Evolutionary conservation across 2,113 vertebrate genomes (phyloP), one percentile per base, ranked within the genome.

Genomic region (Mastomys natalensis): DNA sequence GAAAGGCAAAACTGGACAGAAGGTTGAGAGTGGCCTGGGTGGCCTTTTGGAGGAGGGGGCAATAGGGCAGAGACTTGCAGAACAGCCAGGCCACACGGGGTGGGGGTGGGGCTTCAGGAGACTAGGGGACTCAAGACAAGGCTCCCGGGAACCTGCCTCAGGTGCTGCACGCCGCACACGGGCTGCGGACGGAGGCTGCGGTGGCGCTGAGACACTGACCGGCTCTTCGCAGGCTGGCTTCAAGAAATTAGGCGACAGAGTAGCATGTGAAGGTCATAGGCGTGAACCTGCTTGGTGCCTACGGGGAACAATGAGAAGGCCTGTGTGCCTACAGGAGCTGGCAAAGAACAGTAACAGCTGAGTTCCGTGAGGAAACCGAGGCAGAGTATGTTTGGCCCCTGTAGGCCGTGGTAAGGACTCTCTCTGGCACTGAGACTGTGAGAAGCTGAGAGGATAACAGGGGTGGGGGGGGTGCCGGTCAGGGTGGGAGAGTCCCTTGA

Each of bases 201-300:
- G 10, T 9, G 51, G 10, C 10, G 9, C 51, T 10, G 9, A 51
- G 51, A 51, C 10, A 10, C 51, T 51, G 51, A 51, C 51, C 9
- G 1, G 51, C 51, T 51, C 9, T 51, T 51, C 1, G 1, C 51
- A 51, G 51, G 51, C 51, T 51, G 51, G 51, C 51, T 51, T 51
- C 51, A 51, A 51, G 51, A 88, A 48, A 12, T 64, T n/a, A 78
- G 82, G 64, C 45, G 2, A 1, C 34, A 31, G 43, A 31, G 55
- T 34, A 17, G 48, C 0, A 0, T 1, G 29, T 60, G 40, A 53
- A 68, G 58, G 77, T 34, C 43, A 93, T 22, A 43, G 85, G 60
- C 1, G 0, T 0, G 5, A 17, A 48, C 45, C 68, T 81, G 51
- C 58, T 29, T 13, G 21, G 51, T 22, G 22, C 12, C 1, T 17